phyloP scores from a whole-genome alignment of 2,888 invertebrate species.

The Cerastis leucographa region DNA sequence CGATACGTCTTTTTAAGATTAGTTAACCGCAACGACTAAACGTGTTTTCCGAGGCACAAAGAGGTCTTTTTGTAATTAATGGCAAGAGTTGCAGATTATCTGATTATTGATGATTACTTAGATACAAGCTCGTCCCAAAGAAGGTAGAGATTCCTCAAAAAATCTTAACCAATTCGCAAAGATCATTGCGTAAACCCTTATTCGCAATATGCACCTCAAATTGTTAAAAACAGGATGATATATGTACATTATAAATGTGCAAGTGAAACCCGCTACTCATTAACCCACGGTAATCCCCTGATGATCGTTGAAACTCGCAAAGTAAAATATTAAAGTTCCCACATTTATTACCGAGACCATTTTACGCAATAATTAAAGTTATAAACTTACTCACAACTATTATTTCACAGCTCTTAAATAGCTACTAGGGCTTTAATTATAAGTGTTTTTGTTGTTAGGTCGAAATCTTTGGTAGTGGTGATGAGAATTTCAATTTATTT shows the following conservation, averaged over 20 bases:
- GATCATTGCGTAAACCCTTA: neutral
- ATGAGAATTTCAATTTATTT: neutral
- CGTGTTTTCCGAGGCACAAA: neutral
- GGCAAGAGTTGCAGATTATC: neutral
- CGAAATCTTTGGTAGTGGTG: too few relatives aligned
- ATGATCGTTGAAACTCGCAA: slow-evolving; percentile 44
- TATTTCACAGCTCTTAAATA: slow-evolving; percentile 28
- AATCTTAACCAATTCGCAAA: neutral
- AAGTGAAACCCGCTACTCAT: slow-evolving; percentile 40
- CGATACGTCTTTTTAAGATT: neutral
- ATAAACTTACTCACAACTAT: slow-evolving; percentile 34
- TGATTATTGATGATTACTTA: neutral
- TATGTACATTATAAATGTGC: slow-evolving; percentile 35
- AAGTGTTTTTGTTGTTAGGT: neutral
- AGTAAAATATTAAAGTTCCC: slow-evolving; percentile 55
- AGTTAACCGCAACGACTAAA: neutral
- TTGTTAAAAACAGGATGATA: slow-evolving; percentile 22
- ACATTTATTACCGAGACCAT: slow-evolving; percentile 41
- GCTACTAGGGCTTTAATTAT: neutral
- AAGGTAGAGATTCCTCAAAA: neutral
- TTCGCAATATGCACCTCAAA: neutral
- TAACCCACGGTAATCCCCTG: slow-evolving; percentile 41
- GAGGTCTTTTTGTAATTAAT: neutral
- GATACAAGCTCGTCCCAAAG: neutral
- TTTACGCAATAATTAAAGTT: slow-evolving; percentile 53